Evolutionary conservation across 2,888 invertebrate species (phyloP).

Genomic region (Sinopyrophorus schimmeli): DNA sequence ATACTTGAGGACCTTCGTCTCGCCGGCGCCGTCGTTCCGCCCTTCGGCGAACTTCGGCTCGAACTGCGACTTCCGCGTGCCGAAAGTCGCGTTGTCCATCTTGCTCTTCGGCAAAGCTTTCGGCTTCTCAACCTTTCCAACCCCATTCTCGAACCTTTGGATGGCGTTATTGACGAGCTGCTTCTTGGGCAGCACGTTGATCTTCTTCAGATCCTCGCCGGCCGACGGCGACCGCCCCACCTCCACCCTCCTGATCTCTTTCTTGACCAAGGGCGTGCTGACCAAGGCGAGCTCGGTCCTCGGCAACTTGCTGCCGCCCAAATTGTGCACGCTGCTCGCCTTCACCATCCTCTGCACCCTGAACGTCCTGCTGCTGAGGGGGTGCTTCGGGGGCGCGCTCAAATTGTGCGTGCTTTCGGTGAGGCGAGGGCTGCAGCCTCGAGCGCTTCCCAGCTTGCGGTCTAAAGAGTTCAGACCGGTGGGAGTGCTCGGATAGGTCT

Average conservation of each 20-base stretch:
- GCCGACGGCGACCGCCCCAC: not conserved
- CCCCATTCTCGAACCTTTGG: constrained; percentile 9
- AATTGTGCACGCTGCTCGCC: constrained; percentile 21
- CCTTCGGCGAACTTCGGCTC: constrained; percentile 22
- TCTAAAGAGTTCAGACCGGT: constrained; percentile 49
- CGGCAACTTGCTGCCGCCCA: no score
- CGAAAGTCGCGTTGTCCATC: constrained; percentile 11
- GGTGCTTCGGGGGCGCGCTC: not conserved
- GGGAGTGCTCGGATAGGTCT: constrained; percentile 53
- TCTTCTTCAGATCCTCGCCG: not conserved
- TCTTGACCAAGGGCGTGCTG: no score
- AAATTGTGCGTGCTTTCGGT: constrained; percentile 25
- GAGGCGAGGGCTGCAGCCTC: constrained; percentile 11
- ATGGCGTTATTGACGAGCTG: constrained; percentile 5
- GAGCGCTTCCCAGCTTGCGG: constrained; percentile 35
- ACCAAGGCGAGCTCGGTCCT: not conserved
- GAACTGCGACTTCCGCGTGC: constrained; percentile 13
- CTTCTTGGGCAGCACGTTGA: not conserved
- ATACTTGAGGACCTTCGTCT: no score
- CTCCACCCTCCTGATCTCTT: not conserved
- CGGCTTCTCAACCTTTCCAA: constrained; percentile 1
- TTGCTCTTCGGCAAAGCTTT: not conserved
- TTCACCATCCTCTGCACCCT: constrained; percentile 15
- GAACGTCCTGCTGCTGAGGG: constrained; percentile 4
- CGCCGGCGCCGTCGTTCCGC: no score